Base-by-base conservation (phyloP, 2,888 invertebrate genomes). In the Imbricaverruca yamaguchii region DNA sequence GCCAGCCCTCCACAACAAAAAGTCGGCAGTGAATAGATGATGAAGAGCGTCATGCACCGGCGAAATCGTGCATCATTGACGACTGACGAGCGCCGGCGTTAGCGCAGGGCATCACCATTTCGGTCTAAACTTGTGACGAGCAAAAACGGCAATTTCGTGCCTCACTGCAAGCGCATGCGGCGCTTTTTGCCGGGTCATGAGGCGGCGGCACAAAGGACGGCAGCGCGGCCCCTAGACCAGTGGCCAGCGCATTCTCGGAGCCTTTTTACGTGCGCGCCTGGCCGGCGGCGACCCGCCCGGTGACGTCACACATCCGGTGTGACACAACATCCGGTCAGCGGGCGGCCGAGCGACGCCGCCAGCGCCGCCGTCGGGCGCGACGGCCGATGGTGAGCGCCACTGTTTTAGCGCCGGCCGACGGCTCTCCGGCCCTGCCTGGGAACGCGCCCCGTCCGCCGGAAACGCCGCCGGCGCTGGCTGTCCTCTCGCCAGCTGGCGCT, bases 401-500 rank as follows among this genome's bases (percentile, higher is more conserved):
- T 74, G 74, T 74, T 74, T 74, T 74, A 74, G 23, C 6, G 53
- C 59, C 21, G 65, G 74, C 55, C 10, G 55, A 74, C 21, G 39
- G 23, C 67, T 21, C 67, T 23, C 80, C 53, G 74, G 78, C n/a
- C 61, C 23, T 63, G 53, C 56, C 80, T 56, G 63, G 67, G 74
- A 59, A 61, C 56, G 81, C 69, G 82, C 59, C 81, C 59, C 78
- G 59, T 67, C 80, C 81, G 74, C 65, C 80, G 63, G 79, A 74
- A 57, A 25, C 63, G 25, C 78, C 57, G 53, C 80, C 63, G 78
- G 78, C 18, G 80, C 82, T 69, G 79, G 77, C 80, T 78, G 39
- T 39, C 39, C 39, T 39, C 57, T 67, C 82, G n/a, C 65, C 82
- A n/a, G 81, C 82, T 57, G 57, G 77, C 80, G 25, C 53, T 57